Conservation (phyloP, 2,113 vertebrate species). For the Xenopus laevis region DNA sequence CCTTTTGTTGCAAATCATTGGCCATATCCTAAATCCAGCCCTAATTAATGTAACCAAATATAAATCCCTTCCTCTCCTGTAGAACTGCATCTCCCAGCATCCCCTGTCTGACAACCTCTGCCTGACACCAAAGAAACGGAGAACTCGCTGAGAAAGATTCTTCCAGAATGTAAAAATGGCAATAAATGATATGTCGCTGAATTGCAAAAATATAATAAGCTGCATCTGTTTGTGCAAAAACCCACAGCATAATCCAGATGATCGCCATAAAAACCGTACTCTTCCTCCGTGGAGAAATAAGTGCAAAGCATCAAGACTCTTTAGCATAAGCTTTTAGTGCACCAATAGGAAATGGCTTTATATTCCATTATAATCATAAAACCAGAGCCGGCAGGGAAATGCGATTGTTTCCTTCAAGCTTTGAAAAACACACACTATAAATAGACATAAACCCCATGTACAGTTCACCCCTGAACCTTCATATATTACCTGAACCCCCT, state of each 20-base stretch:
- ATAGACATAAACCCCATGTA: too few relatives aligned
- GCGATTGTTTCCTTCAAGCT: not conserved
- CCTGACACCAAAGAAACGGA: too few relatives aligned
- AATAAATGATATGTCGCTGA: not conserved
- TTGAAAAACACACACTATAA: not conserved
- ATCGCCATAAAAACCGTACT: not conserved
- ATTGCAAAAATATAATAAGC: not conserved
- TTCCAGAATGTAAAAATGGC: too few relatives aligned
- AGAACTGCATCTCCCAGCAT: too few relatives aligned
- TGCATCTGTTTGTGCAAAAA: not conserved
- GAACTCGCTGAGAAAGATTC: too few relatives aligned
- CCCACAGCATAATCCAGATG: not conserved
- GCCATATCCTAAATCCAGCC: too few relatives aligned
- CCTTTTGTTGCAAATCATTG: too few relatives aligned
- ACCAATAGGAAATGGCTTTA: not conserved
- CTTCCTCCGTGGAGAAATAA: not conserved
- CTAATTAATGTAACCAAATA: too few relatives aligned
- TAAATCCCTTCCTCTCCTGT: too few relatives aligned
- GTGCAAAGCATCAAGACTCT: not conserved
- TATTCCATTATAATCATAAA: not conserved
- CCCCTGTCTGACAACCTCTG: too few relatives aligned
- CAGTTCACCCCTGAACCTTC: too few relatives aligned
- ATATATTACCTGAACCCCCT: too few relatives aligned
- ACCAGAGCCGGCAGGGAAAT: not conserved
- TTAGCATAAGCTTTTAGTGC: not conserved